Percentiles rank a stretch among this genome's conserved stretches.
These are phyloP conservation scores for Plagodis pulveraria DNA, from an alignment of 2,888 invertebrate species.

Conservation along the genomic window DNA sequence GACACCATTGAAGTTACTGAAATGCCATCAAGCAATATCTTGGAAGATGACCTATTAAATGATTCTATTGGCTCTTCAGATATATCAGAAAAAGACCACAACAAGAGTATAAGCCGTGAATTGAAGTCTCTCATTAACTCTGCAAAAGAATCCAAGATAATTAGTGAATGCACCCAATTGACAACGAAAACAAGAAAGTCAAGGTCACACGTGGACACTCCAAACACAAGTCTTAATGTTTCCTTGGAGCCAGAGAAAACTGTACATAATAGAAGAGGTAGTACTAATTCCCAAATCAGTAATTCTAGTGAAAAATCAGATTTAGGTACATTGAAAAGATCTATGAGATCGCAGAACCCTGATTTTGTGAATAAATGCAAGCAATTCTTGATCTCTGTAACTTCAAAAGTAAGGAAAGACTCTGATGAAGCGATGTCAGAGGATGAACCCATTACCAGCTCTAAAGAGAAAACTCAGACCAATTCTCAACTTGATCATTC, in stretches of 20 bases:
- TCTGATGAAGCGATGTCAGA: slow-evolving; percentile 62
- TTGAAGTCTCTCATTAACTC: slow-evolving; percentile 87
- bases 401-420: slow-evolving; percentile 61
- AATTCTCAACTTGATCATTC: slow-evolving; percentile 39
- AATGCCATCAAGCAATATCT: slow-evolving; percentile 1
- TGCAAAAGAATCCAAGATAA: slow-evolving; percentile 88
- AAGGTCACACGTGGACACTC: slow-evolving; percentile 71
- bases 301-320: slow-evolving; percentile 72
- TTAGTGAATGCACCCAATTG: slow-evolving; percentile 84
- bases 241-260: slow-evolving; percentile 66
- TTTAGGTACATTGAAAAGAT: slow-evolving; percentile 64
- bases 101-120: slow-evolving; percentile 82
- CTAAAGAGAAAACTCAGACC: slow-evolving; percentile 47
- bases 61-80: slow-evolving; percentile 63
- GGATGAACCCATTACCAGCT: slow-evolving; percentile 43
- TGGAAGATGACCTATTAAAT: slow-evolving; percentile 57
- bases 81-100: slow-evolving; percentile 67
- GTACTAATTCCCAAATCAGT: slow-evolving; percentile 67
- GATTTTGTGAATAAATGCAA: slow-evolving; percentile 87
- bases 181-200: slow-evolving; percentile 79
- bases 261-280: slow-evolving; percentile 59
- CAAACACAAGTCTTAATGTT: slow-evolving; percentile 71
- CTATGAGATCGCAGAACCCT: slow-evolving; percentile 87
- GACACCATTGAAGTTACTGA: slow-evolving; percentile 1
- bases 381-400: slow-evolving; percentile 84